Evolutionary conservation across 1,140 invertebrate genomes (phyloP), one percentile per base, ranked within the genome.

Genomic region (Lucilia sericata): DNA sequence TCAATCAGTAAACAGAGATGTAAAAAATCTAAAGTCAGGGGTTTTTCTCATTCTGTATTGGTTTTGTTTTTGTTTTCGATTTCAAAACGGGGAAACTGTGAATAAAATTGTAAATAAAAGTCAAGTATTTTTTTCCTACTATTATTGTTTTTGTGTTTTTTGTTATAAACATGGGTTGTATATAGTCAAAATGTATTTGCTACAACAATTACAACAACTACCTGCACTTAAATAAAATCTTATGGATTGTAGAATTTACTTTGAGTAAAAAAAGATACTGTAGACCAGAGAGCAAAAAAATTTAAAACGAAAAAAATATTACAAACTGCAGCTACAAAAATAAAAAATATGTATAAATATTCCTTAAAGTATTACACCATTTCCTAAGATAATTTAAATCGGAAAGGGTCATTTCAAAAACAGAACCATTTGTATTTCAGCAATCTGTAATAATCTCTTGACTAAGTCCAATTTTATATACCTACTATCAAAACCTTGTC

Each of bases 131-230:
- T 17, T 60, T 60, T 60, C 5, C 12, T 5, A 60, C n/a, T 60
- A n/a, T n/a, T 60, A 60, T 60, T 60, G 5, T 60, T 60, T 17
- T 60, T 60, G 5, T 60, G 7, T 60, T 17, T 60, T 60, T 60
- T 60, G 0, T 7, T 60, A 60, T 60, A n/a, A n/a, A 14, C 14
- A n/a, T 60, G 55, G 2, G 17, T 14, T 60, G 17, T 14, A 60
- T 14, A 12, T 60, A 60, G 42, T 42, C 17, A 60, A n/a, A n/a
- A n/a, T 17, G 55, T n/a, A 60, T 60, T 30, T 60, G n/a, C 13
- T 14, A 60, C 55, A 60, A n/a, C 55, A 17, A 60, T 60, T n/a
- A 60, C 55, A 60, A 60, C 51, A 60, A 60, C 55, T 60, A 60
- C 55, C 55, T 60, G 55, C n/a, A 60, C 2, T 60, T n/a, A 60